A percentile compares a stretch with the other conserved stretches of the same genome.
phyloP scores from a whole-genome alignment of 2,797 vertebrate genomes.

The Esox lucius region DNA sequence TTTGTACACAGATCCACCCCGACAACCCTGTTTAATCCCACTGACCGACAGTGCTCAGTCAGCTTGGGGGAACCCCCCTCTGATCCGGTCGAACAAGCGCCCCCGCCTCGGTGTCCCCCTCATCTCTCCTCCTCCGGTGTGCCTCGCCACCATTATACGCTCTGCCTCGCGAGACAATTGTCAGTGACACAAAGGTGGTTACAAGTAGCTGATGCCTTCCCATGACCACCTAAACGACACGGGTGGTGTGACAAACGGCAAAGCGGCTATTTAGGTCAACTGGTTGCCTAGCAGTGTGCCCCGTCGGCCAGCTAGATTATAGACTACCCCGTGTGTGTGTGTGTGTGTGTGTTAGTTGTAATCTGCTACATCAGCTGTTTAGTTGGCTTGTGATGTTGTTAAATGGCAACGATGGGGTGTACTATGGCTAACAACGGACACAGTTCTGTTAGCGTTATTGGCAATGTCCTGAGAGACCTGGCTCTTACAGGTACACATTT shows the following conservation, averaged over 20 bases:
- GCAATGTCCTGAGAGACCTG: not conserved
- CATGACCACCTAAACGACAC: constrained; percentile 57
- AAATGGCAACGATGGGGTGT: not conserved
- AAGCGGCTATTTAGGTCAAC: constrained; percentile 74
- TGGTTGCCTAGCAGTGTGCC: constrained; percentile 72
- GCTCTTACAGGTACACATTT: not conserved
- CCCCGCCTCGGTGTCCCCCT: constrained; percentile 14
- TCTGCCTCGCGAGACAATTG: not conserved
- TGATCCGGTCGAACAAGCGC: constrained; percentile 56
- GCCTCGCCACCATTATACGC: constrained; percentile 27
- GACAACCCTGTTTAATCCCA: constrained; percentile 78
- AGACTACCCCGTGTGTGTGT: not conserved
- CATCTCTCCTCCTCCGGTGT: constrained; percentile 22
- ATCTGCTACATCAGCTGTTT: not conserved
- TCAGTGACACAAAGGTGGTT: constrained; percentile 55
- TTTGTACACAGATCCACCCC: constrained; percentile 57
- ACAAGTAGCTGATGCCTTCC: constrained; percentile 23
- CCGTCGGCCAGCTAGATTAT: constrained; percentile 35
- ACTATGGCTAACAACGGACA: not conserved
- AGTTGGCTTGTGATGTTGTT: not conserved
- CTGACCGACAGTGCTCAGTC: constrained; percentile 68
- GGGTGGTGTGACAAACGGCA: constrained; percentile 56
- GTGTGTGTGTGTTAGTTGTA: not conserved
- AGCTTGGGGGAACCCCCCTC: constrained; percentile 61
- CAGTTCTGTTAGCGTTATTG: not conserved